Evolutionary conservation across 2,113 vertebrate genomes (phyloP), one percentile per base, ranked within the genome.

Genomic region (Phrynocephalus versicolor): DNA sequence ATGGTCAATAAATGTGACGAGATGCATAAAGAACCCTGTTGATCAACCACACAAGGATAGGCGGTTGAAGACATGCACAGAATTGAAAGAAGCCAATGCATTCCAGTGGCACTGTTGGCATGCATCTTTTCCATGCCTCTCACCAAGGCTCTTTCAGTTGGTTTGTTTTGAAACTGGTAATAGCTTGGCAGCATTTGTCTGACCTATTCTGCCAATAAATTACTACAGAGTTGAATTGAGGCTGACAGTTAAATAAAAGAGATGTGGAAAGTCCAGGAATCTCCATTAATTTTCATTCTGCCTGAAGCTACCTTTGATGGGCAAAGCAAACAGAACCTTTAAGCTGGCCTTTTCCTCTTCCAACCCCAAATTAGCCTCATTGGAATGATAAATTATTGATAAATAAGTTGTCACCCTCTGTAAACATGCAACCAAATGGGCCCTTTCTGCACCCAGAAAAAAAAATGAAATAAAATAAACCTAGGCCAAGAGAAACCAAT

Each of bases 271-370:
- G 16, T 72, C 57, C 76, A 67, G 30, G 76, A 35, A 45, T 37
- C 39, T 74, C 33, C 70, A 39, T 80, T 74, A 73, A 60, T 12
- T 33, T 85, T 71, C 18, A 60, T 60, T 37, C 76, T 45, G 14
- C 15, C 67, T 79, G 57, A 79, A 18, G 27, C 37, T 55, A n/a
- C 45, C 37, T 21, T 69, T 18, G 33, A 55, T 55, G n/a, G 41
- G 73, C 72, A 67, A 65, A 76, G 27, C 5, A 30, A 27, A 64
- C 41, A 55, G 33, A 67, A 51, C 16, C 7, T 67, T 37, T 72
- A 37, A 9, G 2, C 57, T 1, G 0, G 0, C 0, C 0, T 1
- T 8, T 23, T 19, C 30, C 39, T 1, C 0, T 0, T 39, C 1
- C 1, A n/a, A 4, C 21, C 0, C 19, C 27, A 73, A 80, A 1